phyloP scores from a whole-genome alignment of 2,797 vertebrate species.

The Danio jaintianensis region DNA sequence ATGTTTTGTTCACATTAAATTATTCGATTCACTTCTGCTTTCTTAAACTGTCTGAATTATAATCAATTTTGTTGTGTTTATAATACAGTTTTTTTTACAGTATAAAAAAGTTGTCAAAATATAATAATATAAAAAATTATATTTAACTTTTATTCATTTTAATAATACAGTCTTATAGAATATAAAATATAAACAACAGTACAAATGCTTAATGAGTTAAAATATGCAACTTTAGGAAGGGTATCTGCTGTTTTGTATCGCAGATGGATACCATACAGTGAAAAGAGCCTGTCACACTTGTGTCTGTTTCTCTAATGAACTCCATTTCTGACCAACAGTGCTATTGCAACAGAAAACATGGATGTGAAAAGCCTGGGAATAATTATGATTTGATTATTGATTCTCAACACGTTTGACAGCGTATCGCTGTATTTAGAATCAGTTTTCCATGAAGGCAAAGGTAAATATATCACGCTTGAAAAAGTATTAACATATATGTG shows the following conservation, averaged over 20 bases:
- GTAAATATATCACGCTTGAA: background rate
- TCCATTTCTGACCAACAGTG: slow-evolving; percentile 46
- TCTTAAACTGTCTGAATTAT: background rate
- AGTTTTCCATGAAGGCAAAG: slow-evolving; percentile 3
- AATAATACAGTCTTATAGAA: background rate
- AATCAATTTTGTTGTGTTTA: background rate
- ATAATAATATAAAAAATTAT: background rate
- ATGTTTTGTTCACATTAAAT: background rate
- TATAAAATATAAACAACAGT: background rate
- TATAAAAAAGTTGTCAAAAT: background rate
- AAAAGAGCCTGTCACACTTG: slow-evolving; percentile 28
- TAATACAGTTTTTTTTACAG: background rate
- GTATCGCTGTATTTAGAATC: background rate
- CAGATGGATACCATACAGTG: background rate
- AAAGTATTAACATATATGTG: background rate
- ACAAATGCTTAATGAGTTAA: background rate
- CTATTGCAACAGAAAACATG: slow-evolving; percentile 22
- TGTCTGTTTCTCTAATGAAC: slow-evolving; percentile 46
- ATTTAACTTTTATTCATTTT: background rate
- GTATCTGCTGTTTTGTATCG: slow-evolving; percentile 2
- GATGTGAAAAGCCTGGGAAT: background rate
- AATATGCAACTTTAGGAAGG: background rate
- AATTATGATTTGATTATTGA: slow-evolving; percentile 14
- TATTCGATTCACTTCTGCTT: background rate
- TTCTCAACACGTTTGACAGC: background rate